Conservation (phyloP, 2,113 vertebrate species). For the Gadus chalcogrammus region DNA sequence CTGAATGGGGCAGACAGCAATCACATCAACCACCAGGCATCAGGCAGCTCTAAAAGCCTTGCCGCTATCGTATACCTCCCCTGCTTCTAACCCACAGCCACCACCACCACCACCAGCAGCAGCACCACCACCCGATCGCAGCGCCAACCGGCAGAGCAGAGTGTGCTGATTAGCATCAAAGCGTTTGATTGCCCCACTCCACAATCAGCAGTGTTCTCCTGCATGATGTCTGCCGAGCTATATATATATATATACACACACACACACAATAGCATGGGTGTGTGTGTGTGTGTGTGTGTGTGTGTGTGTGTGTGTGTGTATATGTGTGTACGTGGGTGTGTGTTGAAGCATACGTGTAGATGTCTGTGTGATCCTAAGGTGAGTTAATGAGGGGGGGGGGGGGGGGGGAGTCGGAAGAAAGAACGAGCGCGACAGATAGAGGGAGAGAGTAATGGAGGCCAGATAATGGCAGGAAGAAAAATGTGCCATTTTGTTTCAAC, state of each 20-base stretch:
- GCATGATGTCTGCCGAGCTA: conserved; percentile 32
- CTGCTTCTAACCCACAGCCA: too few relatives aligned
- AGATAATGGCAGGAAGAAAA: too few relatives aligned
- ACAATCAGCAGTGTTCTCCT: conserved; percentile 61
- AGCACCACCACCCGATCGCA: conserved; percentile 22
- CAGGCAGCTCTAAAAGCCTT: conserved; percentile 46
- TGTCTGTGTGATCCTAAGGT: not conserved
- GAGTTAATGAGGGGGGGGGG: not conserved
- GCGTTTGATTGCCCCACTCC: conserved; percentile 70
- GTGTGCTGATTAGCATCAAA: conserved; percentile 69
- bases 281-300: not conserved
- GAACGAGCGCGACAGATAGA: not conserved
- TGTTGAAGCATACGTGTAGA: not conserved
- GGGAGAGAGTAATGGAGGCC: not conserved
- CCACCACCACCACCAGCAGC: too few relatives aligned
- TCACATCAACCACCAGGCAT: conserved; percentile 53
- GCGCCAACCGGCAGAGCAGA: conserved; percentile 51
- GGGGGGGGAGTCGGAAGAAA: not conserved
- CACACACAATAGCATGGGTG: not conserved
- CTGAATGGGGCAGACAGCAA: conserved; percentile 52
- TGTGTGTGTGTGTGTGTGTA: too few relatives aligned
- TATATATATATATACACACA: not conserved
- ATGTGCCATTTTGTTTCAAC: not conserved
- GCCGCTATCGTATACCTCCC: conserved; percentile 55
- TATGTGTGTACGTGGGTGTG: not conserved